Percentiles rank a stretch among this genome's conserved stretches.
These are phyloP conservation scores for Menura novaehollandiae DNA, from an alignment of 2,113 vertebrate genomes.

Conservation along the genomic window DNA sequence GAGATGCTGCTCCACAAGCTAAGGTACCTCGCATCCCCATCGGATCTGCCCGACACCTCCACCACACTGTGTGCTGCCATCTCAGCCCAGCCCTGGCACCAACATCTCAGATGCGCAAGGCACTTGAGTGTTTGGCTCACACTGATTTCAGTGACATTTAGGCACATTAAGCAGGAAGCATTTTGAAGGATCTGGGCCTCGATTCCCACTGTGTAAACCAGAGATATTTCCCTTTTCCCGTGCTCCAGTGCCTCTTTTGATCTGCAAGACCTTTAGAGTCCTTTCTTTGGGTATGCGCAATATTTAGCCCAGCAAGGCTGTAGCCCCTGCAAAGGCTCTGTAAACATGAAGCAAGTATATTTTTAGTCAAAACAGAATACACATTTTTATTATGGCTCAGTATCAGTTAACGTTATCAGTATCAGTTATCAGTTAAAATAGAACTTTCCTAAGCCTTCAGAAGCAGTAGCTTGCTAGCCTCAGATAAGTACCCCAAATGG, in stretches of 20 bases:
- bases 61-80: accelerated
- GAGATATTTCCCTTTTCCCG: background rate
- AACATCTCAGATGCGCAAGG: background rate
- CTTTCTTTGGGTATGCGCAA: background rate
- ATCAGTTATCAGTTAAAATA: too few relatives aligned
- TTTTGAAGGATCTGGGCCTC: background rate
- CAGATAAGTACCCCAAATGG: background rate
- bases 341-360: background rate
- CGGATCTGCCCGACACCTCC: too few relatives aligned
- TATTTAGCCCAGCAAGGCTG: background rate
- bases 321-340: background rate
- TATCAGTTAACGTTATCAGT: too few relatives aligned
- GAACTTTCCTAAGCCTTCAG: background rate
- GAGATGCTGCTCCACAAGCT: background rate
- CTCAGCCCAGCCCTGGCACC: accelerated
- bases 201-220: background rate
- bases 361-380: background rate
- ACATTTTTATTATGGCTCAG: background rate
- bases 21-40: background rate
- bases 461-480: background rate
- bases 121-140: background rate
- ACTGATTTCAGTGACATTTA: background rate
- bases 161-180: background rate
- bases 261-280: background rate
- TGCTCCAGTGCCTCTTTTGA: background rate